Conservation (phyloP, 2,113 vertebrate species). For the Phodopus roborovskii region DNA sequence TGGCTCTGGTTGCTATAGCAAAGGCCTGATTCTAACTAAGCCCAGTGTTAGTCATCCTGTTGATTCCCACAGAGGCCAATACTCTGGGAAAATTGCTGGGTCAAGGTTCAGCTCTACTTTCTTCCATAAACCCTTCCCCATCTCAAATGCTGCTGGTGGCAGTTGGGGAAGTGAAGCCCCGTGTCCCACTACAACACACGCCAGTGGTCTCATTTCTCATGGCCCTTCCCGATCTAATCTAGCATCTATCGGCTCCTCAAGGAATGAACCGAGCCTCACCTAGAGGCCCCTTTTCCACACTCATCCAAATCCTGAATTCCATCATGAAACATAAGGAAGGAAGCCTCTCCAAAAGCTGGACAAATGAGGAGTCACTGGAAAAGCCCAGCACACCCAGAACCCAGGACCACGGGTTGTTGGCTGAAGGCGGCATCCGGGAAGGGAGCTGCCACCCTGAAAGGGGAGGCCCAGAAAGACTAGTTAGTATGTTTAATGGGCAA, state of each 20-base stretch:
- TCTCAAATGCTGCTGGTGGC: not conserved
- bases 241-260: too few species aligned
- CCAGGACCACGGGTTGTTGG: not conserved
- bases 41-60: not conserved
- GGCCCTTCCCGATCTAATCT: too few species aligned
- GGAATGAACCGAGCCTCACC: not conserved
- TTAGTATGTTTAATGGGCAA: not conserved
- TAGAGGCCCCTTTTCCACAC: not conserved
- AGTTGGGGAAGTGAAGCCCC: not conserved
- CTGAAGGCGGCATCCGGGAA: not conserved
- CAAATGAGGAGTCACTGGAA: not conserved
- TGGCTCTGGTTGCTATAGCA: not conserved
- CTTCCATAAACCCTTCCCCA: not conserved
- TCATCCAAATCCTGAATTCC: not conserved
- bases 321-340: not conserved
- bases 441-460: not conserved
- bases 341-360: not conserved
- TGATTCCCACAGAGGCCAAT: not conserved
- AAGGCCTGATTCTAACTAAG: not conserved
- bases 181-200: accelerated
- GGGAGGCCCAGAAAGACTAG: not conserved
- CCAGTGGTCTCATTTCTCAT: not conserved
- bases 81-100: not conserved
- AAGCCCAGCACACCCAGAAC: not conserved
- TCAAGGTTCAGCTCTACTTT: not conserved